phyloP scores from a whole-genome alignment of 2,113 vertebrate species.

The Leptobrachium leishanense region DNA sequence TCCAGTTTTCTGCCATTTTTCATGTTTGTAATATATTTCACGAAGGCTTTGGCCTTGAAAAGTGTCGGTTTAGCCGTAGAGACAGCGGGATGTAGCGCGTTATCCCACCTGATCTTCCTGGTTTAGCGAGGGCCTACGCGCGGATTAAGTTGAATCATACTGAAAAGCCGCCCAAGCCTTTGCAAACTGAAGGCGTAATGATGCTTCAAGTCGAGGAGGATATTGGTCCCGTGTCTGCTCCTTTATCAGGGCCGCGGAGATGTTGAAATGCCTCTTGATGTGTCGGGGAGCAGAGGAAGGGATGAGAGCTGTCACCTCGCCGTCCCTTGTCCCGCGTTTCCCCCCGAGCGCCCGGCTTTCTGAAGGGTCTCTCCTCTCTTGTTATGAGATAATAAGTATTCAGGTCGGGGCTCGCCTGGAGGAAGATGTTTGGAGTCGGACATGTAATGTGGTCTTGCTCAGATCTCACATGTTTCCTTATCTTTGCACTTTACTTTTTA shows the following conservation, averaged over 20 bases:
- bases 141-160: slow-evolving; percentile 43
- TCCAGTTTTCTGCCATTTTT: neutral
- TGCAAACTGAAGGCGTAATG: slow-evolving; percentile 44
- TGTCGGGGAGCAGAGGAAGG: slow-evolving; percentile 15
- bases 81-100: slow-evolving; percentile 25
- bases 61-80: slow-evolving; percentile 20
- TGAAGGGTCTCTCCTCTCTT: neutral
- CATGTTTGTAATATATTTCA: neutral
- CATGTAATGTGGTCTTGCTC: too few relatives aligned
- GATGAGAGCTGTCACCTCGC: slow-evolving; percentile 44
- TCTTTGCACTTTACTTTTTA: too few relatives aligned
- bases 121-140: slow-evolving; percentile 33
- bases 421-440: neutral
- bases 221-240: neutral
- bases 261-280: slow-evolving; percentile 38
- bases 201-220: slow-evolving; percentile 36
- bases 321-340: slow-evolving; percentile 4
- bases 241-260: slow-evolving; percentile 11
- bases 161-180: slow-evolving; percentile 41
- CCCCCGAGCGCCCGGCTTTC: neutral
- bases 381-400: slow-evolving; percentile 30
- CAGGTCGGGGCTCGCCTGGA: neutral
- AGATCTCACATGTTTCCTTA: too few relatives aligned
- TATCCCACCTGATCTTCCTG: slow-evolving; percentile 40
- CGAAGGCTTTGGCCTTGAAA: slow-evolving; percentile 8